Conservation (phyloP, 1,140 invertebrate species). For the Cotesia chilonis region DNA sequence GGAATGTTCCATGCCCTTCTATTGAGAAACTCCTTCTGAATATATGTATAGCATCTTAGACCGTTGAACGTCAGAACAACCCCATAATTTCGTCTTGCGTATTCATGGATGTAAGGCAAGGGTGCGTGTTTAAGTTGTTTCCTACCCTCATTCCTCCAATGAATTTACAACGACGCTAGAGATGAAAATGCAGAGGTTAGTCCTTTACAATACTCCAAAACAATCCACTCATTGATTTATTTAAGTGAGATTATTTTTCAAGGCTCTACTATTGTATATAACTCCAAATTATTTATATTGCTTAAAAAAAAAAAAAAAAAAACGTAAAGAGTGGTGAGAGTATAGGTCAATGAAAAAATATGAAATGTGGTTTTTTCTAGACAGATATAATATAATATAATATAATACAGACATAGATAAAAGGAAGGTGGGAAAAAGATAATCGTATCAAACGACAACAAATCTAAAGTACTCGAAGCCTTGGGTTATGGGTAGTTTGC, state of each 20-base stretch:
- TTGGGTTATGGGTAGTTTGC: constrained; percentile 29
- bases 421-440: constrained; percentile 3
- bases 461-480: constrained; percentile 28
- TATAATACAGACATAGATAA: not conserved
- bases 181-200: constrained; percentile 9
- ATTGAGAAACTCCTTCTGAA: not conserved
- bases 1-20: not conserved
- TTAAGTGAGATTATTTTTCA: no score
- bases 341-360: not conserved
- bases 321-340: no score
- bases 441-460: constrained; percentile 41
- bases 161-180: constrained; percentile 45
- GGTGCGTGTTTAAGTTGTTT: constrained; percentile 17
- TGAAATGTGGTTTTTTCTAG: not conserved
- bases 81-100: constrained; percentile 52
- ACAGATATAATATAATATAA: not conserved
- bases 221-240: no score
- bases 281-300: not conserved
- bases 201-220: constrained; percentile 1
- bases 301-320: no score
- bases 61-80: constrained; percentile 39
- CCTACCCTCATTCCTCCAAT: constrained; percentile 45
- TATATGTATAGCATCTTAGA: constrained; percentile 47
- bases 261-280: not conserved
- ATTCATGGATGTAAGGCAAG: constrained; percentile 51